Conservation (phyloP, 2,113 vertebrate species). For the Phodopus roborovskii region DNA sequence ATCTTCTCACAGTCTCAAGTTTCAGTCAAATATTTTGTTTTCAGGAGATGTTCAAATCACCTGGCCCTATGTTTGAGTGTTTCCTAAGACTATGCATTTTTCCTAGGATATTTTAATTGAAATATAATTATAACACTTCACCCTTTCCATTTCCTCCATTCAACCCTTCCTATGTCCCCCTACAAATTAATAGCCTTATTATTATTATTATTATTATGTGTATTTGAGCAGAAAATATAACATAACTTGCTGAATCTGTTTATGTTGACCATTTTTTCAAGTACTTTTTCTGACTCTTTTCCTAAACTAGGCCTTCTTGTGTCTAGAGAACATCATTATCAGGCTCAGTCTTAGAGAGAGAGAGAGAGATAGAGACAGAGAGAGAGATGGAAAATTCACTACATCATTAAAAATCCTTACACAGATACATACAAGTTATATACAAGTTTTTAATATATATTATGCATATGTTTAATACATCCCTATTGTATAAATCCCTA, state of each 20-base stretch:
- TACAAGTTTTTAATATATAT: not conserved
- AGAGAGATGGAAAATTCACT: not conserved
- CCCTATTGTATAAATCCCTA: not conserved
- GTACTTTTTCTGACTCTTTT: not conserved
- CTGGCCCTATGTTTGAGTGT: not conserved
- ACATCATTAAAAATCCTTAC: not conserved
- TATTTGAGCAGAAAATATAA: not conserved
- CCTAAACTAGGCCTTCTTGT: not conserved
- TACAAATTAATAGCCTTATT: not conserved
- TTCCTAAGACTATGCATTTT: not conserved
- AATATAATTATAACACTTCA: not conserved
- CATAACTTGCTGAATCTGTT: not conserved
- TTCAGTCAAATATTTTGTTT: not conserved
- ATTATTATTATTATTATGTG: not conserved
- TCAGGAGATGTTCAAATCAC: not conserved
- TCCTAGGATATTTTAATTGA: not conserved
- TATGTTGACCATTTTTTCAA: not conserved
- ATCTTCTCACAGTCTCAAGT: slow-evolving; percentile 30
- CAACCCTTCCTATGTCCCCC: not conserved
- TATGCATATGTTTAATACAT: not conserved
- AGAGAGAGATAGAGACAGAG: not conserved
- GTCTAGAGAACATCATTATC: not conserved
- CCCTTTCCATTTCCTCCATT: no score
- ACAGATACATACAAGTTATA: not conserved
- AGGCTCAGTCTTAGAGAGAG: not conserved